A percentile compares a stretch with the other conserved stretches of the same genome.
These are phyloP conservation scores for Tylochromis polylepis DNA, from an alignment of 2,113 vertebrate genomes.

Conservation along the genomic window DNA sequence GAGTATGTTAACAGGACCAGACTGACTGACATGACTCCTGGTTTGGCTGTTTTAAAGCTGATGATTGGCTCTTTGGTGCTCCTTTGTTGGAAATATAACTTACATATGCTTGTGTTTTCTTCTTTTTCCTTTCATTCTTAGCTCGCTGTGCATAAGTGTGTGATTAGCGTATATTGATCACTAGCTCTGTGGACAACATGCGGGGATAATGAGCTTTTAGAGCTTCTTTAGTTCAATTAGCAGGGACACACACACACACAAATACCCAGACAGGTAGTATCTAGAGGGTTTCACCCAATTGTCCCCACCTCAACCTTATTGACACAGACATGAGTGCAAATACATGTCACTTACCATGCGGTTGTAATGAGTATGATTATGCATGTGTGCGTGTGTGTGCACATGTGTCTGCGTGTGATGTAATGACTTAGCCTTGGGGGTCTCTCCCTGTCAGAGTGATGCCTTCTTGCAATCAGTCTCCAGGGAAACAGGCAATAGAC, in stretches of 20 bases:
- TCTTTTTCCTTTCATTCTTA: not conserved
- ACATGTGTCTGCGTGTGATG: not conserved
- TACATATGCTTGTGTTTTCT: not conserved
- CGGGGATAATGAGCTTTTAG: slow-evolving; percentile 58
- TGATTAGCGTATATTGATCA: slow-evolving; percentile 47
- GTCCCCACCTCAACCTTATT: not conserved
- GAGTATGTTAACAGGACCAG: not conserved
- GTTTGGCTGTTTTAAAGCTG: not conserved
- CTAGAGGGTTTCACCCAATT: slow-evolving; percentile 5
- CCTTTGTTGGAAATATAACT: not conserved
- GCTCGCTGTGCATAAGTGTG: slow-evolving; percentile 26
- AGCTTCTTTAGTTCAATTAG: slow-evolving; percentile 44
- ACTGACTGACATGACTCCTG: not conserved
- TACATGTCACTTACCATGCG: not conserved
- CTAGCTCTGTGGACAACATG: slow-evolving; percentile 35
- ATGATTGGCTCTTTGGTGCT: not conserved
- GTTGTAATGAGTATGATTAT: slow-evolving; percentile 12
- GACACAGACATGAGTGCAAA: slow-evolving; percentile 29
- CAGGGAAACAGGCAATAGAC: slow-evolving; percentile 65
- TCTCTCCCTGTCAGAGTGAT: slow-evolving; percentile 48
- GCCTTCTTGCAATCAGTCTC: slow-evolving; percentile 66
- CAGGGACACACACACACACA: not conserved
- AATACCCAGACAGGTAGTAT: not conserved
- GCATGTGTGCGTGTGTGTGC: not conserved
- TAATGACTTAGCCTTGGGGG: slow-evolving; percentile 52